Percentiles rank a stretch among this genome's conserved stretches.
Evolutionary conservation across 2,888 invertebrate genomes (phyloP).

Genomic region (Formica aserva): DNA sequence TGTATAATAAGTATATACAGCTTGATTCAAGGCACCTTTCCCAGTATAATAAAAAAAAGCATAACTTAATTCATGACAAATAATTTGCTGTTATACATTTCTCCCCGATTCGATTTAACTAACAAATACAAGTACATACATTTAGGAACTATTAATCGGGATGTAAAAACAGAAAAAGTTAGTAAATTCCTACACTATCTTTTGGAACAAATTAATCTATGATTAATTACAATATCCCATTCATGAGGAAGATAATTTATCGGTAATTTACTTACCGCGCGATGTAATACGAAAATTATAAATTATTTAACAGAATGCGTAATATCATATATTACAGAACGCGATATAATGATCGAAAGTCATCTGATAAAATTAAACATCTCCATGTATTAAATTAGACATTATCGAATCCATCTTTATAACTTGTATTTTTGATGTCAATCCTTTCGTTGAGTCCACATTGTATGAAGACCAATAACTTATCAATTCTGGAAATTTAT

Average conservation of each 20-base stretch:
- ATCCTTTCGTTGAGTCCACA: constrained; percentile 63
- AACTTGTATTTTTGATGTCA: constrained; percentile 82
- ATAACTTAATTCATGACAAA: constrained; percentile 48
- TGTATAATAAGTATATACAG: constrained; percentile 45
- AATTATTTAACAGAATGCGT: constrained; percentile 24
- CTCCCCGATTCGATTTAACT: not conserved
- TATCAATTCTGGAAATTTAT: constrained; percentile 92
- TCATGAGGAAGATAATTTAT: not conserved
- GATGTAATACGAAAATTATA: not conserved
- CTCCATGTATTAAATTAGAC: constrained; percentile 52
- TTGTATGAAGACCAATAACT: constrained; percentile 87
- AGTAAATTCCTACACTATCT: not conserved
- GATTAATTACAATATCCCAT: not conserved
- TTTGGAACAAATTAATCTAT: not conserved
- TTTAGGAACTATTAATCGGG: not conserved
- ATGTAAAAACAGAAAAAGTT: not conserved
- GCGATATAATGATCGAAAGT: not conserved
- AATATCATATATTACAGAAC: constrained; percentile 6
- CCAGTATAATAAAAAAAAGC: constrained; percentile 58
- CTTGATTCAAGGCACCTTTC: constrained; percentile 68
- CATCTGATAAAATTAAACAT: constrained; percentile 42
- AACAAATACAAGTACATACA: not conserved
- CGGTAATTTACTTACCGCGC: not conserved
- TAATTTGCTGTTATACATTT: constrained; percentile 21
- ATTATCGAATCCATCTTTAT: constrained; percentile 79